Conservation (phyloP, 2,113 vertebrate species). For the Xenopus borealis region DNA sequence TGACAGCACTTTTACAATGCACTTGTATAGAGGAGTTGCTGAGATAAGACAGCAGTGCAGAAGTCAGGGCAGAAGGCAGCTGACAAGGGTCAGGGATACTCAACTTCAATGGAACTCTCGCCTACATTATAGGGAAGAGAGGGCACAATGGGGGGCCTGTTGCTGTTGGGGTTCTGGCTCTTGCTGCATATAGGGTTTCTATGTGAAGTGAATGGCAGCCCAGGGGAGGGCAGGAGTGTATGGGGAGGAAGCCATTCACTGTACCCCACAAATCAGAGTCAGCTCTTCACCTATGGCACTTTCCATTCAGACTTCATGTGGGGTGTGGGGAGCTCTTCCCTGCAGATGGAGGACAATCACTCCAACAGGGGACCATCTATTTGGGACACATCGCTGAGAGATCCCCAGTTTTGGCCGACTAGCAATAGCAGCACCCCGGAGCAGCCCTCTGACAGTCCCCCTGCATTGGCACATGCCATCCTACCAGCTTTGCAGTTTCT, state of each 20-base stretch:
- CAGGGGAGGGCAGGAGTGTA: constrained; percentile 70
- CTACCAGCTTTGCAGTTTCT: constrained; percentile 78
- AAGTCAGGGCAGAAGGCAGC: constrained; percentile 61
- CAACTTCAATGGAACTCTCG: constrained; percentile 52
- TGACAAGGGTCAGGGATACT: constrained; percentile 28
- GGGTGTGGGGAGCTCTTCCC: constrained; percentile 84
- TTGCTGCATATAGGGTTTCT: constrained; percentile 55
- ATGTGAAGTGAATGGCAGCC: constrained; percentile 52
- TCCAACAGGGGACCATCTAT: constrained; percentile 81
- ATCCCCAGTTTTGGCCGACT: constrained; percentile 11
- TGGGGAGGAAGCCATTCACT: constrained; percentile 67
- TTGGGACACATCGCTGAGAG: constrained; percentile 80
- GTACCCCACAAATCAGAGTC: constrained; percentile 64
- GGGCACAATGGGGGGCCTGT: constrained; percentile 52
- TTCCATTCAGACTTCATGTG: constrained; percentile 86
- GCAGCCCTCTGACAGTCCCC: constrained; percentile 53
- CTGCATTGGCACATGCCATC: constrained; percentile 82
- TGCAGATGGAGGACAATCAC: constrained; percentile 79
- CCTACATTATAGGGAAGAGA: constrained; percentile 34
- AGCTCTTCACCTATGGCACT: constrained; percentile 73
- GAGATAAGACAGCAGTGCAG: constrained; percentile 64
- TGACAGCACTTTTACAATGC: constrained; percentile 70
- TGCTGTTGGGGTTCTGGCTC: constrained; percentile 34
- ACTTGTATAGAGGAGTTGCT: constrained; percentile 54
- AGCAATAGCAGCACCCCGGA: too few species aligned